phyloP scores from a whole-genome alignment of 2,797 vertebrate genomes.

The Thaleichthys pacificus region DNA sequence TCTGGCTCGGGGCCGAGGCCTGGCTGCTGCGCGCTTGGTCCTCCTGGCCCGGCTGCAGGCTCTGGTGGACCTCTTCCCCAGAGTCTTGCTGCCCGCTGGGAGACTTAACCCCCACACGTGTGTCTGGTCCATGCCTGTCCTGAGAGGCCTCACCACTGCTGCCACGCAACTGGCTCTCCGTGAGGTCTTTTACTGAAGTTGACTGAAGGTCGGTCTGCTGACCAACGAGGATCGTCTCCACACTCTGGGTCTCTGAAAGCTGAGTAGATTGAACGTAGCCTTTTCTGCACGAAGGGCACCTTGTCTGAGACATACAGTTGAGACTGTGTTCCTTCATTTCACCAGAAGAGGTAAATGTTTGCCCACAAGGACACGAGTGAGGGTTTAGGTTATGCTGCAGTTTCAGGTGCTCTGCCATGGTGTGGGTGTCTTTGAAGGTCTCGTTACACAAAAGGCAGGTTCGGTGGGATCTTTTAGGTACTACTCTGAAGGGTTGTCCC shows the following conservation, averaged over 20 bases:
- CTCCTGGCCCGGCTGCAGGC: background rate
- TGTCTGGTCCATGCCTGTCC: background rate
- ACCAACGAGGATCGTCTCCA: background rate
- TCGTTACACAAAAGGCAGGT: slow-evolving; percentile 12
- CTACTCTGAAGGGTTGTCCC: no score
- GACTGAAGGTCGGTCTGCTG: background rate
- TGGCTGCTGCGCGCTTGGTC: background rate
- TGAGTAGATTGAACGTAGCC: background rate
- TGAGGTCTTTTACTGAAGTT: background rate
- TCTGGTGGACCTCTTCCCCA: background rate
- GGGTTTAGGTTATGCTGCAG: background rate
- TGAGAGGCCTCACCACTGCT: background rate
- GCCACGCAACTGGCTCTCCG: background rate
- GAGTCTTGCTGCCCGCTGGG: background rate
- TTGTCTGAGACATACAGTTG: background rate
- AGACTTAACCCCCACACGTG: no score
- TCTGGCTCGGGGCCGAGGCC: background rate
- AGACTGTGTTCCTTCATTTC: background rate
- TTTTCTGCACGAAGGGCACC: background rate
- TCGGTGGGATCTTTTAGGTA: no score
- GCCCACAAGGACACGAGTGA: background rate
- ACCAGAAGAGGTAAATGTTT: background rate
- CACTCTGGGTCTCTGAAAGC: background rate
- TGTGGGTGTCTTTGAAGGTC: background rate
- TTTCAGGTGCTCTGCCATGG: background rate